These are phyloP conservation scores for Euborellia annulipes DNA, from an alignment of 1,140 invertebrate species.

Conservation along the genomic window DNA sequence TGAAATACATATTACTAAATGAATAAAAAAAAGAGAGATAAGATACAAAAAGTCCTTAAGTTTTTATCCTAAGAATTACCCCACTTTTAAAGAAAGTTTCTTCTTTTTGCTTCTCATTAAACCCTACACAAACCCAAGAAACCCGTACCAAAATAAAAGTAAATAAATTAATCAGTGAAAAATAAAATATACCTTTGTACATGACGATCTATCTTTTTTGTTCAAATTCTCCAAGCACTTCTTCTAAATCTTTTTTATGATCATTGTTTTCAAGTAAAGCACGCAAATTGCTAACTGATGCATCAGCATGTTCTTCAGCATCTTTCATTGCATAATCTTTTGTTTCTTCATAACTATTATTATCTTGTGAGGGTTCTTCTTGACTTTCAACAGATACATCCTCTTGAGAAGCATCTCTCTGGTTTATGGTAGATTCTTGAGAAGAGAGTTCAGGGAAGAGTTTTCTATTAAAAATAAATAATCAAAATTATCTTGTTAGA, in stretches of 20 bases:
- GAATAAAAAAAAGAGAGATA: too few relatives aligned
- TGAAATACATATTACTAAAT: too few relatives aligned
- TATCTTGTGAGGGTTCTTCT: not conserved
- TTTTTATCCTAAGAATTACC: too few relatives aligned
- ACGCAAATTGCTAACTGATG: not conserved
- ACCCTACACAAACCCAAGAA: too few relatives aligned
- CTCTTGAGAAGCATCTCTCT: constrained; percentile 3
- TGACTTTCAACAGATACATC: not conserved
- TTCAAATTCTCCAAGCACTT: constrained; percentile 47
- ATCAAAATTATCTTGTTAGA: too few relatives aligned
- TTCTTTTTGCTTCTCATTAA: too few relatives aligned
- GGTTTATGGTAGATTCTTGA: not conserved
- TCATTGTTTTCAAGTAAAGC: constrained; percentile 3
- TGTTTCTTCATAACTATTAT: not conserved
- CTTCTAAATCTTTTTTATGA: constrained; percentile 40
- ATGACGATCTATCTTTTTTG: constrained; percentile 49
- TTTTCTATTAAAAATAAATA: constrained; percentile 10
- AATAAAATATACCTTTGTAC: constrained; percentile 50
- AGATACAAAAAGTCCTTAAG: too few relatives aligned
- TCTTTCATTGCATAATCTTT: not conserved
- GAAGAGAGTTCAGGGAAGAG: constrained; percentile 25
- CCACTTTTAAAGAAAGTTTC: too few relatives aligned
- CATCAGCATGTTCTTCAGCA: constrained; percentile 1
- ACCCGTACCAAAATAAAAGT: too few relatives aligned
- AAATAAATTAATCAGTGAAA: too few relatives aligned